Evolutionary conservation across 2,888 invertebrate species (phyloP).

Genomic region (Heliconius erato): DNA sequence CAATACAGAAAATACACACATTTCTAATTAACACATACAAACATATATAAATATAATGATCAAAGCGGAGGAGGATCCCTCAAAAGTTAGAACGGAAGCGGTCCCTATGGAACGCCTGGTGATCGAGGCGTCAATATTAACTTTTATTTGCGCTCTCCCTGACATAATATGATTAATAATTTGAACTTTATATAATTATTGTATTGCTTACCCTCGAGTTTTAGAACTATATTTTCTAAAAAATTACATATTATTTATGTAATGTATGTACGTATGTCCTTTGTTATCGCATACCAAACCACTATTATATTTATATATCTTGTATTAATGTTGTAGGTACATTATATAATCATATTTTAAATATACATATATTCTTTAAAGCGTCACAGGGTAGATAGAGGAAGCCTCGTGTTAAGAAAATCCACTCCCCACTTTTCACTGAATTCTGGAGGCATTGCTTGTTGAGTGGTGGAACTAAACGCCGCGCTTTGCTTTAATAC

Average conservation of each 20-base stretch:
- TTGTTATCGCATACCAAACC: no score
- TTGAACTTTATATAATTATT: slow-evolving; percentile 9
- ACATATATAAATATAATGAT: slow-evolving; percentile 15
- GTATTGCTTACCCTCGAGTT: neutral
- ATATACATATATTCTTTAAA: no score
- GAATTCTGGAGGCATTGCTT: no score
- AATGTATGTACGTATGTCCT: neutral
- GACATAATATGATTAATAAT: slow-evolving; percentile 29
- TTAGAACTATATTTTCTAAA: neutral
- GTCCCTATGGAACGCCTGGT: slow-evolving; percentile 25
- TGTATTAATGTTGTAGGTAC: no score
- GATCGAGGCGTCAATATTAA: slow-evolving; percentile 31
- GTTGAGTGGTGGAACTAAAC: no score
- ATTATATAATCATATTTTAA: no score
- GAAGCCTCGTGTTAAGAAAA: no score
- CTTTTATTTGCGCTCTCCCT: slow-evolving; percentile 34
- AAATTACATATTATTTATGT: neutral
- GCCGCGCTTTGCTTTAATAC: no score
- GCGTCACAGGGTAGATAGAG: no score
- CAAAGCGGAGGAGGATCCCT: slow-evolving; percentile 26
- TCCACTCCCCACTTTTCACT: no score
- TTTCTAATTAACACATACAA: slow-evolving; percentile 15
- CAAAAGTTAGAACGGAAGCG: slow-evolving; percentile 36
- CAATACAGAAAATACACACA: neutral
- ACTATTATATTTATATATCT: no score